Conservation (phyloP, 2,888 invertebrate species). For the Drosophila pegasa region DNA sequence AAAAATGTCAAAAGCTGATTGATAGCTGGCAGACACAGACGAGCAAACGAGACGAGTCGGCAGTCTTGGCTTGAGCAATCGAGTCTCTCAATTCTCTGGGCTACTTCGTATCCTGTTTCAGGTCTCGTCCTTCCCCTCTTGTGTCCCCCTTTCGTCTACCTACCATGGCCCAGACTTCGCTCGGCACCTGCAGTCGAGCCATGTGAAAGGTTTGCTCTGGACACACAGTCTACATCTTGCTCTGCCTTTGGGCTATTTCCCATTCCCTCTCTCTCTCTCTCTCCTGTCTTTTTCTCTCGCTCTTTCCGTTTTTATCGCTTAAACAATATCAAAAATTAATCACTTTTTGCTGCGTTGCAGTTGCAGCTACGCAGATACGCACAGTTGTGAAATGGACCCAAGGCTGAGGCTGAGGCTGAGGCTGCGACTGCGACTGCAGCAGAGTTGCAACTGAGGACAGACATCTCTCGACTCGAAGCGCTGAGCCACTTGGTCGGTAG, state of each 20-base stretch:
- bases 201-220: constrained; percentile 27
- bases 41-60: constrained; percentile 15
- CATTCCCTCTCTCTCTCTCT: not conserved
- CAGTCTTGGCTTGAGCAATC: constrained; percentile 10
- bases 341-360: constrained; percentile 67
- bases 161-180: constrained; percentile 9
- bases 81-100: constrained; percentile 15
- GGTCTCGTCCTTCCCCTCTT: constrained; percentile 7
- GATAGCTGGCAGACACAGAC: constrained; percentile 76
- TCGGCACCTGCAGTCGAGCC: constrained; percentile 53
- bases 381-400: constrained; percentile 51
- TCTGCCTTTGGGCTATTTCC: constrained; percentile 6
- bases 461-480: not conserved
- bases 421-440: not conserved
- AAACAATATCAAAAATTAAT: constrained; percentile 79
- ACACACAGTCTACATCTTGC: constrained; percentile 11
- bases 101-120: constrained; percentile 72
- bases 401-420: constrained; percentile 8
- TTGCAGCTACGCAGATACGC: constrained; percentile 67
- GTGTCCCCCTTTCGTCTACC: not conserved
- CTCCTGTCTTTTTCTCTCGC: not conserved
- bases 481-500: constrained; percentile 62
- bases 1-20: constrained; percentile 83
- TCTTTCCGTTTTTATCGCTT: constrained; percentile 52
- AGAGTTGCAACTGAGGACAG: constrained; percentile 3